Conservation (phyloP, 2,888 invertebrate species). For the Drosophila borborema region DNA sequence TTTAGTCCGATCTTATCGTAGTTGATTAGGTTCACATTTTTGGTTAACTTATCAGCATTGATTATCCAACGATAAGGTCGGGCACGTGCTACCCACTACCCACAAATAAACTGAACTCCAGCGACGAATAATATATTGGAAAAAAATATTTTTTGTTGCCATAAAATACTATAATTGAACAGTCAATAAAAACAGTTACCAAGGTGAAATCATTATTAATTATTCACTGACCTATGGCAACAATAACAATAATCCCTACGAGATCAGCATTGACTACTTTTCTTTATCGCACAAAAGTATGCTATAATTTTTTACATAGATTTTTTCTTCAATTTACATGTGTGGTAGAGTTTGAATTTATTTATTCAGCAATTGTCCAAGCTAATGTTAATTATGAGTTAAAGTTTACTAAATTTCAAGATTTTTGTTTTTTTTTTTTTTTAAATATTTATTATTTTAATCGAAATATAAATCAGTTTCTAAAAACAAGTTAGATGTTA, state of each 20-base stretch:
- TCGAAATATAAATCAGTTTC: too few species aligned
- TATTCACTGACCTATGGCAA: slow-evolving; percentile 33
- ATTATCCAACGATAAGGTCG: slow-evolving; percentile 49
- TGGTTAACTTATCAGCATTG: slow-evolving; percentile 43
- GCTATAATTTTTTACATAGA: background rate
- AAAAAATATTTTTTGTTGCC: background rate
- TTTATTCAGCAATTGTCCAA: background rate
- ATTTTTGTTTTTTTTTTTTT: too few species aligned
- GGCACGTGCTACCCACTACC: slow-evolving; percentile 17
- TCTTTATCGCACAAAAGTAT: slow-evolving; percentile 10
- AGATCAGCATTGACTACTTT: background rate
- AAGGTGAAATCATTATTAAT: background rate
- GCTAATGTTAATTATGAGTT: background rate
- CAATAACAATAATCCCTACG: background rate
- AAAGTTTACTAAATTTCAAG: too few species aligned
- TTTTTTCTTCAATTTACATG: background rate
- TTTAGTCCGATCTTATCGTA: slow-evolving; percentile 32
- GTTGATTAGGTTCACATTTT: slow-evolving; percentile 39
- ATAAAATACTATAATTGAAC: background rate
- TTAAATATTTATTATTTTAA: too few species aligned
- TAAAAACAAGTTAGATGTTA: too few species aligned
- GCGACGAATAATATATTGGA: background rate
- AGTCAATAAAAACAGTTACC: background rate
- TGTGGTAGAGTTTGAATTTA: background rate
- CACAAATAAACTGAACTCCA: background rate